A percentile compares a stretch with the other conserved stretches of the same genome.
phyloP scores from a whole-genome alignment of 2,797 vertebrate species.

The Amphiprion clarkii region DNA sequence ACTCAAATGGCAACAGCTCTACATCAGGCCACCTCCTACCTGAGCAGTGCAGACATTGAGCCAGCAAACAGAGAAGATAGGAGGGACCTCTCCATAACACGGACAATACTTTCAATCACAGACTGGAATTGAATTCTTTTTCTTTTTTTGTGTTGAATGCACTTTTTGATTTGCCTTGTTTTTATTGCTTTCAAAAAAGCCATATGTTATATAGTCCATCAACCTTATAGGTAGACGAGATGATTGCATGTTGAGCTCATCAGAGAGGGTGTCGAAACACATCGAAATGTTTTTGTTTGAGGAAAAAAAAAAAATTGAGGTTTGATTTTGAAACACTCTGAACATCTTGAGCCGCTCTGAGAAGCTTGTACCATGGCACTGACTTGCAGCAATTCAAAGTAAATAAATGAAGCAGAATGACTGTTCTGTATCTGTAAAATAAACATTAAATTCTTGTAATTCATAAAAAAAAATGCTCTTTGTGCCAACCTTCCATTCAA shows the following conservation, averaged over 20 bases:
- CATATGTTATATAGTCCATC: constrained; percentile 88
- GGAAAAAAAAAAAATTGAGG: constrained; percentile 28
- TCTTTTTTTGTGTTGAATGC: constrained; percentile 86
- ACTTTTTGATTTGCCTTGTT: constrained; percentile 88
- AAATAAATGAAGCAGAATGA: constrained; percentile 85
- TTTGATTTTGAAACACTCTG: constrained; percentile 72
- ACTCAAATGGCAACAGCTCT: constrained; percentile 52
- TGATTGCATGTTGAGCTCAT: constrained; percentile 88
- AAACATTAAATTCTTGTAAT: constrained; percentile 88
- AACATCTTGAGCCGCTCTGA: constrained; percentile 81
- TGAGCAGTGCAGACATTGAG: constrained; percentile 67
- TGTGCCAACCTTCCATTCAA: constrained; percentile 68
- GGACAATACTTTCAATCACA: constrained; percentile 71
- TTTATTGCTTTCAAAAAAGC: constrained; percentile 90
- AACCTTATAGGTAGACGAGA: constrained; percentile 84
- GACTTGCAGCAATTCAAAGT: constrained; percentile 85
- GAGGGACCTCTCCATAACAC: constrained; percentile 61
- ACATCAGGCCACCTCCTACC: constrained; percentile 48
- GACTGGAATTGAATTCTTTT: constrained; percentile 81
- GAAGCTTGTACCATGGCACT: constrained; percentile 88
- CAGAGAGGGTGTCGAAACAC: constrained; percentile 79
- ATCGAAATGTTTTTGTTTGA: constrained; percentile 78
- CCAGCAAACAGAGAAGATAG: constrained; percentile 53
- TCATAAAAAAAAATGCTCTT: constrained; percentile 70
- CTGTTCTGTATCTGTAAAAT: constrained; percentile 89